These are phyloP conservation scores for Deladenus siricidicola DNA, from an alignment of 2,888 invertebrate genomes.

Conservation along the genomic window DNA sequence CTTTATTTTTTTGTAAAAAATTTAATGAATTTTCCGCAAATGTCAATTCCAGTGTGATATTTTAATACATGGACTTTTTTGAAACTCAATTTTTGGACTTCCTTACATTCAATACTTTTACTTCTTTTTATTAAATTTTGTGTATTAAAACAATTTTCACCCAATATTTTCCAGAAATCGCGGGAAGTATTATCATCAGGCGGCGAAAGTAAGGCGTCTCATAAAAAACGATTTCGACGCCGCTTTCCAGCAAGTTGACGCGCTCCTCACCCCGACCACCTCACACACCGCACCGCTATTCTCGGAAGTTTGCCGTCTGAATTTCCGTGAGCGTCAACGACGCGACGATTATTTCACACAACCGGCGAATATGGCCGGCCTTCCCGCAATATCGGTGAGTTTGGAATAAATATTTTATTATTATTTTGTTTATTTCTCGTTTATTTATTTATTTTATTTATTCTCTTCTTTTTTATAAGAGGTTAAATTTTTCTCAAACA, in stretches of 20 bases:
- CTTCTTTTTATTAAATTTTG: no score
- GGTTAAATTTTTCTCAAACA: no score
- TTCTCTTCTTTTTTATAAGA: no score
- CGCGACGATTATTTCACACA: constrained; percentile 79
- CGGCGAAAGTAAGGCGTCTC: constrained; percentile 75
- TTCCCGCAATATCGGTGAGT: constrained; percentile 45
- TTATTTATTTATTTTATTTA: no score
- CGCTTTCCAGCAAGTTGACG: constrained; percentile 65
- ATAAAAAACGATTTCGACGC: constrained; percentile 77
- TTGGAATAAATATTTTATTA: constrained; percentile 21
- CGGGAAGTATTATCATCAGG: constrained; percentile 78
- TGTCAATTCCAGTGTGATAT: no score
- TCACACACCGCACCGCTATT: constrained; percentile 75
- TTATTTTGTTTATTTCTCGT: no score
- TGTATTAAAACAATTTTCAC: no score
- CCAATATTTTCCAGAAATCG: constrained; percentile 68
- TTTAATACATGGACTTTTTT: no score
- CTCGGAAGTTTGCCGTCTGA: constrained; percentile 68
- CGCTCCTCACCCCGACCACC: constrained; percentile 85
- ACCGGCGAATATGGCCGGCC: constrained; percentile 80
- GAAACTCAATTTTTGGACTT: no score
- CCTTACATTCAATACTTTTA: no score
- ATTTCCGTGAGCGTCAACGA: constrained; percentile 67
- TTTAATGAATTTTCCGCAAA: no score
- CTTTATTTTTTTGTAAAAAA: no score